Base-by-base conservation (phyloP, 2,797 vertebrate species). In the Dryobates pubescens region DNA sequence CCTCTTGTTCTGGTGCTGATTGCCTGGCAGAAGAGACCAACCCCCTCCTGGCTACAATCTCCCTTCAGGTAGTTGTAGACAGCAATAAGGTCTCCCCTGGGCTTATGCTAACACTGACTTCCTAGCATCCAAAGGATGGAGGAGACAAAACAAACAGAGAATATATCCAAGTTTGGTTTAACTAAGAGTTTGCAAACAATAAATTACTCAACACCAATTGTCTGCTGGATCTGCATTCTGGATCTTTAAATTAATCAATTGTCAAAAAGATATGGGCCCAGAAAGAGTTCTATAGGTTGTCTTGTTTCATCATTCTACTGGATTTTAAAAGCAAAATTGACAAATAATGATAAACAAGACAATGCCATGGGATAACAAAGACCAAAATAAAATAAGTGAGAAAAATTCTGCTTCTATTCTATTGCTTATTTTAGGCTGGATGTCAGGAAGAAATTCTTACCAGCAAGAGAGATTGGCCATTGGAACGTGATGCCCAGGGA, bases 251-350 rank as follows among this genome's bases (percentile, higher is more conserved):
- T 57, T 3, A 75, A 81, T 76, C 32, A 57, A 22, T 82, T 82
- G 70, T 32, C 24, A 62, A 67, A 74, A 85, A 76, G 29, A 75
- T 41, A 92, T 24, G 17, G 36, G 11, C 24, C n/a, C 20, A 62
- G 68, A 88, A 73, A 77, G n/a, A 82, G 38, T 73, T 85, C 26
- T 74, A 76, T 73, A 14, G 87, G 57, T 57, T 71, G 26, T 17
- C 89, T 84, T 82, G 47, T 71, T 90, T 91, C 53, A 82, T 32
- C 34, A 63, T 77, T 73, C 72, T 64, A 64, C 5, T 59, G 26
- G 32, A 59, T 61, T 86, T 93, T 84, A 83, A 83, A 20, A 86
- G 41, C 18, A 89, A 72, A 90, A 90, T 36, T 49, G 85, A 79
- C 51, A 90, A 80, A 82, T 56, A 24, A 54, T 41, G 14, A 73